Base-by-base conservation (phyloP, 1,140 invertebrate species). In the Grapholita molesta region DNA sequence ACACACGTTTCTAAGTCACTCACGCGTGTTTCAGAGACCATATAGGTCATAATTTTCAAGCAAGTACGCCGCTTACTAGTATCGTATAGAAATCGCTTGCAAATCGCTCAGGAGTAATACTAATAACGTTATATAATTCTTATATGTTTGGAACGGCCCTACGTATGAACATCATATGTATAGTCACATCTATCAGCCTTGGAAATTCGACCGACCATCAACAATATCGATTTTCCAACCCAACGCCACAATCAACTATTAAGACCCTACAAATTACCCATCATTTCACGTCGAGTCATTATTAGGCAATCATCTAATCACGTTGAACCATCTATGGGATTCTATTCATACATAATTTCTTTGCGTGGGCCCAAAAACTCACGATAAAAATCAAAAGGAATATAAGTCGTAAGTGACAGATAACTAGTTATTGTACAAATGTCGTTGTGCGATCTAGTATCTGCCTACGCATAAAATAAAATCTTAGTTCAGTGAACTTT, bases 391-490 rank as follows among this genome's bases (percentile, higher is more conserved):
- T 48, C 42, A 48, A 48, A 48, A 21, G 42, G 1, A 9, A 18
- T 21, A 61, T 15, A 61, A n/a, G 55, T 15, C 55, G 25, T 61
- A 61, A 61, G 12, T 61, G 28, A 25, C 23, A 28, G 11, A 61
- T 61, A 48, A 28, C 53, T 61, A 30, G n/a, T 61, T 61, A 61
- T 61, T 28, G 55, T 61, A 30, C 25, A 7, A n/a, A n/a, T 28
- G 55, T 32, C n/a, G 55, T 61, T 61, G 12, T 32, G 55, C 25
- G 55, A 61, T 61, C 55, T 61, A 61, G 12, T 61, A 61, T 61
- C 55, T 61, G 1, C 55, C 55, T 61, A 61, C 55, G 55, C 55
- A 61, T 25, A 61, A 61, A 61, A 61, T 25, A 61, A 61, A 61
- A 61, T 61, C 55, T n/a, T 28, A 61, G 55, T 25, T 61, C 25